A percentile compares a stretch with the other conserved stretches of the same genome.
phyloP scores from a whole-genome alignment of 2,888 invertebrate genomes.

The Eilema caniola region DNA sequence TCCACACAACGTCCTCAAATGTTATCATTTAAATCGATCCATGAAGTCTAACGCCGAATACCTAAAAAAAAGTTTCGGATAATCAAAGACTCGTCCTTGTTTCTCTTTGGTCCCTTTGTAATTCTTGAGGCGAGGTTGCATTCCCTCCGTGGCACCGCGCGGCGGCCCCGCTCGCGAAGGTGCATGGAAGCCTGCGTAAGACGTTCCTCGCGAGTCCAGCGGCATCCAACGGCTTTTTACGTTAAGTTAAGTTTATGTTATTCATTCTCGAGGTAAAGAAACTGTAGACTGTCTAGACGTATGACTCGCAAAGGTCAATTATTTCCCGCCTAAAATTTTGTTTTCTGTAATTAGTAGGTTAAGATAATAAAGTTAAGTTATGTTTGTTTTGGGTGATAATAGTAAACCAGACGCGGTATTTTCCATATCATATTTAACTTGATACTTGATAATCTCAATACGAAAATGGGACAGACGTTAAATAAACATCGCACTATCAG shows the following conservation, averaged over 20 bases:
- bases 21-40: slow-evolving; percentile 46
- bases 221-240: slow-evolving; percentile 43
- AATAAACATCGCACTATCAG: slow-evolving; percentile 72
- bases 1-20: neutral
- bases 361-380: slow-evolving; percentile 24
- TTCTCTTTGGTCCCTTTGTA: slow-evolving; percentile 77
- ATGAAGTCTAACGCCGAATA: slow-evolving; percentile 49
- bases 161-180: slow-evolving; percentile 52
- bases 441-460: slow-evolving; percentile 50
- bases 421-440: slow-evolving; percentile 31
- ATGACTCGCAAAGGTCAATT: neutral
- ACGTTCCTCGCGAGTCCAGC: slow-evolving; percentile 31
- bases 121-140: slow-evolving; percentile 78
- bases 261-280: neutral
- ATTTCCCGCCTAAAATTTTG: slow-evolving; percentile 38
- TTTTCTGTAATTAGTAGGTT: slow-evolving; percentile 28
- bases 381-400: slow-evolving; percentile 15
- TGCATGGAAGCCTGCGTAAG: slow-evolving; percentile 33
- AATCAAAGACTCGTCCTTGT: slow-evolving; percentile 78
- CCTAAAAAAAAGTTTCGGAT: slow-evolving; percentile 62
- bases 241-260: slow-evolving; percentile 26
- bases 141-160: slow-evolving; percentile 68
- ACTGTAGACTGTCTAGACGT: neutral
- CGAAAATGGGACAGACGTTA: slow-evolving; percentile 75
- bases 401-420: slow-evolving; percentile 31